phyloP scores from a whole-genome alignment of 2,797 vertebrate species.

The Chrysolophus pictus region DNA sequence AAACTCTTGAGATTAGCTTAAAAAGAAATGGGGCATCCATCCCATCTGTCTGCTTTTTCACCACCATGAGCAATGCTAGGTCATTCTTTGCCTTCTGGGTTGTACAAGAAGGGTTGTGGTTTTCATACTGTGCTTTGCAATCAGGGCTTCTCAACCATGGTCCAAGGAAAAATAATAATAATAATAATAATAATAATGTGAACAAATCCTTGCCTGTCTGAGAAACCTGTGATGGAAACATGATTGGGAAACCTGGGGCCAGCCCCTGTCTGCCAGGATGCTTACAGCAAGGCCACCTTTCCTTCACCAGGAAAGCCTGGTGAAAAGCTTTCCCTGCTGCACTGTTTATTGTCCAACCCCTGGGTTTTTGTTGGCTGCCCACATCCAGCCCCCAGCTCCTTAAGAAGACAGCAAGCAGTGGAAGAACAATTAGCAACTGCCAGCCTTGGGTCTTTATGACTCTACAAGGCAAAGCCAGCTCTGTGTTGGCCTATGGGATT shows the following conservation, averaged over 20 bases:
- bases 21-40: neutral
- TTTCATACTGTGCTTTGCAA: neutral
- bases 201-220: neutral
- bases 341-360: neutral
- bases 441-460: neutral
- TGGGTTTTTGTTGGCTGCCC: neutral
- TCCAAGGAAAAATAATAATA: neutral
- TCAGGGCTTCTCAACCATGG: neutral
- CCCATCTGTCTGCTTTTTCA: neutral
- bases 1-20: neutral
- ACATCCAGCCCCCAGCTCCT: neutral
- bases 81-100: neutral
- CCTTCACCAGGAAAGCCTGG: no score
- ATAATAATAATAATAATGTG: neutral
- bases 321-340: neutral
- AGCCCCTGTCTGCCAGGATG: fast-evolving
- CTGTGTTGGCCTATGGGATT: neutral
- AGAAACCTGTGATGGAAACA: neutral
- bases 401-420: neutral
- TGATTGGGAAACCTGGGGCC: neutral
- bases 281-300: neutral
- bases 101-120: neutral
- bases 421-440: neutral
- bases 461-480: neutral
- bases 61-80: neutral